These are phyloP conservation scores for Eupithecia abbreviata DNA, from an alignment of 2,888 invertebrate genomes.

Conservation along the genomic window DNA sequence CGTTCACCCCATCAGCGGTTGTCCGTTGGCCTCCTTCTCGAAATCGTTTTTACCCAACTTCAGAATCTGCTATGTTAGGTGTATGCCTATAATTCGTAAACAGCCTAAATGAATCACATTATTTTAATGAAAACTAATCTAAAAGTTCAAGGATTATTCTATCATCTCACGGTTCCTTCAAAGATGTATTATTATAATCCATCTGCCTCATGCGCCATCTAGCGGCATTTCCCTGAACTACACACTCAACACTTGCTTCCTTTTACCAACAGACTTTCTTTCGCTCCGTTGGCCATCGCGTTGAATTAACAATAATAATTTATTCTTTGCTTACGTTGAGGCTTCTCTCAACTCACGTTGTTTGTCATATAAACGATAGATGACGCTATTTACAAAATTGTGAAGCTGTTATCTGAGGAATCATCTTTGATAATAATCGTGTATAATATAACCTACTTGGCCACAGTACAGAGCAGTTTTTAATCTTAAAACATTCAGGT, in stretches of 20 bases:
- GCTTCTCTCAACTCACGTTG: background rate
- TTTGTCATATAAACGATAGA: background rate
- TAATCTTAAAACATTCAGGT: background rate
- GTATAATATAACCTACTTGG: background rate
- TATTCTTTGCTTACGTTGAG: background rate
- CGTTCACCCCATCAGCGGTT: too few species aligned
- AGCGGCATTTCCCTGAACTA: conserved; percentile 8
- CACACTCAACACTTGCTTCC: background rate
- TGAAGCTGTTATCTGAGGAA: background rate
- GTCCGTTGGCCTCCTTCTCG: too few species aligned
- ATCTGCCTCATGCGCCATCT: conserved; percentile 19
- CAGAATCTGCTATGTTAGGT: too few species aligned
- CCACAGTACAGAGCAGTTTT: background rate
- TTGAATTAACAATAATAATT: background rate
- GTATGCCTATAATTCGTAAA: too few species aligned
- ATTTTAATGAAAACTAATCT: background rate
- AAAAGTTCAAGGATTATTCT: background rate
- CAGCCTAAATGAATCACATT: too few species aligned
- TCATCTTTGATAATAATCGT: background rate
- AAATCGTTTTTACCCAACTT: too few species aligned
- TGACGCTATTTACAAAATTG: background rate
- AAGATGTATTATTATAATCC: background rate
- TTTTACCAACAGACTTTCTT: background rate
- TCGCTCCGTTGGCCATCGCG: background rate
- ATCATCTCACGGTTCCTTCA: background rate